Evolutionary conservation across 2,888 invertebrate genomes (phyloP), one percentile per base, ranked within the genome.

Genomic region (Acrocyrtus sp.): DNA sequence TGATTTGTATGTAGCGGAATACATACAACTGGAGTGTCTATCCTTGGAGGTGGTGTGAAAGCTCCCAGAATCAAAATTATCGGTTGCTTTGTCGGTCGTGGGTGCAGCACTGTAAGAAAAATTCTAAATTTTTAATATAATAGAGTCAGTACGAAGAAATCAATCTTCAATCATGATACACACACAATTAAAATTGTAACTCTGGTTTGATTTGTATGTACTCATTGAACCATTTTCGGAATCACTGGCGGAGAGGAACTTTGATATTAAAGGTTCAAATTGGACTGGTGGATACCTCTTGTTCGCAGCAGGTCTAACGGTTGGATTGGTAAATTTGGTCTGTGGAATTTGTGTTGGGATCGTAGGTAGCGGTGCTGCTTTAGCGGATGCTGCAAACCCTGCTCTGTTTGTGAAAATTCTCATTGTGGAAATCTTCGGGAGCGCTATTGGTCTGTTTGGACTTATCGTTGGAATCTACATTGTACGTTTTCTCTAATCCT

Each of bases 361-460:
- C 82, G 98, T 99, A 34, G 99, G 89, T 19, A 98, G 98, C 3
- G 98, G 98, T 74, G 98, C 99, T 48, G 99, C 99, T 19, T 88
- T 99, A 10, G 92, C 98, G 60, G 99, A 99, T 87, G 99, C 99
- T 29, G 98, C 98, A 45, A 97, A 99, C 84, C 91, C 96, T 19
- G 90, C 93, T 2, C 89, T 99, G 6, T 99, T 99, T 83, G 98
- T 99, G 58, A 98, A 98, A 86, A 97, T 99, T 84, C 89, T 99
- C 48, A 98, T 99, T 85, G 93, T 99, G 51, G 99, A 99, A 87
- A 99, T 99, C 86, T 99, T 99, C 84, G 99, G 97, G 72, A 96
- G 96, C 83, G 99, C 99, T 82, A 98, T 99, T 83, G 99, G 99
- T 83, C 89, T 99, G 22, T 99, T 99, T 85, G 99, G 99, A 65